Evolutionary conservation across 2,888 invertebrate species (phyloP).

Genomic region (Lissonota sp.): DNA sequence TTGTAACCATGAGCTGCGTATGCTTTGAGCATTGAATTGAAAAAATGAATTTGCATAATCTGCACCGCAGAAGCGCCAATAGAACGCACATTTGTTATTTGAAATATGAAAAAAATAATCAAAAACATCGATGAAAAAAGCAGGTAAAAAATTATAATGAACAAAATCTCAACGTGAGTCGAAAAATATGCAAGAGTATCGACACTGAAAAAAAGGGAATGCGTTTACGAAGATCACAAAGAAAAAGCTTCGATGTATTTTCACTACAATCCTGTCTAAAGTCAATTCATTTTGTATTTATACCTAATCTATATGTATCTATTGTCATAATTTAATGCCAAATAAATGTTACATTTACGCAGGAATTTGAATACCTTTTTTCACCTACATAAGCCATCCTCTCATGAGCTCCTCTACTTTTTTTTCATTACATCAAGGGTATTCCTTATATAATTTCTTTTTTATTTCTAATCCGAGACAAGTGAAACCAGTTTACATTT

Average conservation of each 20-base stretch:
- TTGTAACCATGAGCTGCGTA: conserved; percentile 47
- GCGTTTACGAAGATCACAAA: conserved; percentile 52
- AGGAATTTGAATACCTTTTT: conserved; percentile 58
- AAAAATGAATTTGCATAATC: conserved; percentile 37
- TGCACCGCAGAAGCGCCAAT: conserved; percentile 55
- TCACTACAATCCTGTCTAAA: conserved; percentile 83
- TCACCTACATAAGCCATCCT: background rate
- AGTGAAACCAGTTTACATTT: too few relatives aligned
- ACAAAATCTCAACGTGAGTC: conserved; percentile 24
- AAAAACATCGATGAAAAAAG: conserved; percentile 14
- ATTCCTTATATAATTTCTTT: too few relatives aligned
- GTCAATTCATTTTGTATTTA: conserved; percentile 84
- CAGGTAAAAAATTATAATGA: conserved; percentile 22
- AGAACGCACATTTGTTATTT: conserved; percentile 47
- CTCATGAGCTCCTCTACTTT: too few relatives aligned
- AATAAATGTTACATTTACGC: conserved; percentile 84
- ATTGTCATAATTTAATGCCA: conserved; percentile 83
- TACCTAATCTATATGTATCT: conserved; percentile 81
- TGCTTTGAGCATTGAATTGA: conserved; percentile 50
- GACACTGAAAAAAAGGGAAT: conserved; percentile 42
- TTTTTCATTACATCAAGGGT: too few relatives aligned
- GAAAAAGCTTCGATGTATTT: conserved; percentile 81
- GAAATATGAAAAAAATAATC: conserved; percentile 16
- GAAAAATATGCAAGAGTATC: conserved; percentile 39
- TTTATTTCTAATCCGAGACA: too few relatives aligned